Percentiles rank a stretch among this genome's conserved stretches.
Conservation (phyloP, 1,140 invertebrate species). For the Neodiprion virginianus region DNA sequence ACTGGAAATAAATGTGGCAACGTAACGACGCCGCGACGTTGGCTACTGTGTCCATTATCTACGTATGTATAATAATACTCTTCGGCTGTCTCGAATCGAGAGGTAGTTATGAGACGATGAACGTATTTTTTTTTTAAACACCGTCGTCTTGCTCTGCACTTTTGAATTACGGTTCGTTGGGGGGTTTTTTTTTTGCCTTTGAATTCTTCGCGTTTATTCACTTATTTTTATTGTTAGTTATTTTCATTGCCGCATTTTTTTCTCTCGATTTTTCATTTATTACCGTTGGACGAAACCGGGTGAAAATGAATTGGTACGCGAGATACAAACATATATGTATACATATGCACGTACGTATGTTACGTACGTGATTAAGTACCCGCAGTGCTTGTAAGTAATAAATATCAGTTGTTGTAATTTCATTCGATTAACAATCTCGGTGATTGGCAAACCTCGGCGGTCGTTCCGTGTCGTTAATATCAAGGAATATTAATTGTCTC, state of each 20-base stretch:
- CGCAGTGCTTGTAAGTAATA: constrained; percentile 1
- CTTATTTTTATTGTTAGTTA: not conserved
- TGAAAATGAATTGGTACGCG: not conserved
- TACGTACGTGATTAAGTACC: not conserved
- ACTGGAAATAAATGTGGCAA: no score
- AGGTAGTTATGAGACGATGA: not conserved
- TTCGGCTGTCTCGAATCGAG: not conserved
- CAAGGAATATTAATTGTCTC: constrained; percentile 6
- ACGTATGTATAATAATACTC: not conserved
- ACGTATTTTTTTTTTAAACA: not conserved
- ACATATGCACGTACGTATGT: not conserved
- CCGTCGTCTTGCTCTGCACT: not conserved
- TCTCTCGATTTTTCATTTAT: not conserved
- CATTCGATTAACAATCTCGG: constrained; percentile 7
- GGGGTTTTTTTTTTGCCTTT: no score
- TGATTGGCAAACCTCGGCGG: not conserved
- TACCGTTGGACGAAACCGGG: not conserved
- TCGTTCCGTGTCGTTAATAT: not conserved
- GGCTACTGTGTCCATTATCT: constrained; percentile 2
- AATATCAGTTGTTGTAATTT: constrained; percentile 8
- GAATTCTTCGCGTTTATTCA: not conserved
- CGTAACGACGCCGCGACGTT: not conserved
- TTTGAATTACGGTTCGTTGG: not conserved
- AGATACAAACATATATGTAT: not conserved
- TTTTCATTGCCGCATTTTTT: constrained; percentile 6